Evolutionary conservation across 2,888 invertebrate genomes (phyloP).

Genomic region (Zonitis immaculata): DNA sequence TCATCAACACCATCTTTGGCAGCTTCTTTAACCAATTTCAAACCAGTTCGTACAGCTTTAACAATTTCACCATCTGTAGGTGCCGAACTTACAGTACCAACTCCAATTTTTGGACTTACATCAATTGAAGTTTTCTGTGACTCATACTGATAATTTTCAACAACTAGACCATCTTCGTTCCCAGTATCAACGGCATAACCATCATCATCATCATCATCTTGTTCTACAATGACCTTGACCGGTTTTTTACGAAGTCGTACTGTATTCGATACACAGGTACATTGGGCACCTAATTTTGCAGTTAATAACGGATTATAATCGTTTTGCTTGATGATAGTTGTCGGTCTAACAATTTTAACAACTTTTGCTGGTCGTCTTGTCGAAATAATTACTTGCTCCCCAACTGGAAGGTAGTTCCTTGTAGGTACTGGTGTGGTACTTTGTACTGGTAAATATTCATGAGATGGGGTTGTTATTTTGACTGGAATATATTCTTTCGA

Average conservation of each 20-base stretch:
- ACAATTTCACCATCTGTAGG: slow-evolving; percentile 30
- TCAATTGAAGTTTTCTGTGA: slow-evolving; percentile 30
- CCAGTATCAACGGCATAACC: slow-evolving; percentile 30
- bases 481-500: slow-evolving; percentile 23
- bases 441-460: slow-evolving; percentile 32
- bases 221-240: slow-evolving; percentile 30
- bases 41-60: slow-evolving; percentile 35
- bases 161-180: slow-evolving; percentile 31
- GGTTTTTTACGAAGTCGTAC: slow-evolving; percentile 50
- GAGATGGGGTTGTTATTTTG: slow-evolving; percentile 9
- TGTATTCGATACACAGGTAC: slow-evolving; percentile 62
- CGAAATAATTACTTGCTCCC: slow-evolving; percentile 5
- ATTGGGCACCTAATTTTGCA: slow-evolving; percentile 68
- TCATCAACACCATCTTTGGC: slow-evolving; percentile 37
- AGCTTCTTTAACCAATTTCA: slow-evolving; percentile 39
- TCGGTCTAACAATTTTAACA: slow-evolving; percentile 44
- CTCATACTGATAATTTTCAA: slow-evolving; percentile 37
- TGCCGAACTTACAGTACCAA: background rate
- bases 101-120: slow-evolving; percentile 15
- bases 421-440: slow-evolving; percentile 19
- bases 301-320: slow-evolving; percentile 67
- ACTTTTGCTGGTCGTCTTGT: slow-evolving; percentile 21
- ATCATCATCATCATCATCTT: slow-evolving; percentile 36
- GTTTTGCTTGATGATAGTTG: slow-evolving; percentile 63
- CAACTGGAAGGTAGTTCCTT: too few relatives aligned